These are phyloP conservation scores for Junonia oenone DNA, from an alignment of 2,888 invertebrate genomes.

Conservation along the genomic window DNA sequence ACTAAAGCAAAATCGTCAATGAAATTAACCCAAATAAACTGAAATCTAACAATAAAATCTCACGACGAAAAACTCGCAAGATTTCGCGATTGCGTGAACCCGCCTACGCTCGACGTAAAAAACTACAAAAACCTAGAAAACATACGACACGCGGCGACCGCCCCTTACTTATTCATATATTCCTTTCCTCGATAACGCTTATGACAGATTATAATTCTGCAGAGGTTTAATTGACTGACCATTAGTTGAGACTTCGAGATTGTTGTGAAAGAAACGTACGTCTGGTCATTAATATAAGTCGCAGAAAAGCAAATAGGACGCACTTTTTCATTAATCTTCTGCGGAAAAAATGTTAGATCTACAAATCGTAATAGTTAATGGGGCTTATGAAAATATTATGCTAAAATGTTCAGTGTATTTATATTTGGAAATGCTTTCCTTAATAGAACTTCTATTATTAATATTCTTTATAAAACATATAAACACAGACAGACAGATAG, in stretches of 20 bases:
- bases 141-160: conserved; percentile 12
- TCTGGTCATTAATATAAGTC: not conserved
- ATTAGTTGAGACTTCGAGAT: not conserved
- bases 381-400: too few relatives aligned
- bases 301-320: not conserved
- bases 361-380: too few relatives aligned
- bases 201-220: conserved; percentile 38
- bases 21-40: not conserved
- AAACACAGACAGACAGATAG: too few relatives aligned
- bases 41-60: not conserved
- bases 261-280: not conserved
- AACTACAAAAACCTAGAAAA: conserved; percentile 13
- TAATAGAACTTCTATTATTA: too few relatives aligned
- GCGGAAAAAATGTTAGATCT: not conserved
- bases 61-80: conserved; percentile 8
- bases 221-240: conserved; percentile 6
- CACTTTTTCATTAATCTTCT: not conserved
- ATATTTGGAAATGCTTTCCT: too few relatives aligned
- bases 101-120: conserved; percentile 9
- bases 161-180: conserved; percentile 50
- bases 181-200: conserved; percentile 44
- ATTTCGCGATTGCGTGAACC: conserved; percentile 20
- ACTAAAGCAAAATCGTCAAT: not conserved
- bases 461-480: too few relatives aligned
- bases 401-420: too few relatives aligned